Conservation (phyloP, 2,797 vertebrate genomes). For the Trachurus trachurus region DNA sequence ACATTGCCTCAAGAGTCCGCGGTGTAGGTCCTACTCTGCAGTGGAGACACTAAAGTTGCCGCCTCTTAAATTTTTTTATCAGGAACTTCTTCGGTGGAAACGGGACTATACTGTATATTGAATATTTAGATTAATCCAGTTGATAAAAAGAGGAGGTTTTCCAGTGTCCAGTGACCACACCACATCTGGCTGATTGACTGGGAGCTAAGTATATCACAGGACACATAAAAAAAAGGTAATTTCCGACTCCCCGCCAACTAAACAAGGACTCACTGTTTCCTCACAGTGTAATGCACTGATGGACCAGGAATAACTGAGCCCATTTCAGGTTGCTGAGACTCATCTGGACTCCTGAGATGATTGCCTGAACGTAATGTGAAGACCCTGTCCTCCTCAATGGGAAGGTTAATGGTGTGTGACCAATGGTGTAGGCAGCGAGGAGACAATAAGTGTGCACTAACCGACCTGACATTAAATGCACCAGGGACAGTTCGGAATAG, state of each 20-base stretch:
- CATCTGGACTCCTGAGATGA: constrained; percentile 9
- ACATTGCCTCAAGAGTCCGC: no score
- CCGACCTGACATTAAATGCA: constrained; percentile 20
- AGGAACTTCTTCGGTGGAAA: no score
- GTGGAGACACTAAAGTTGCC: no score
- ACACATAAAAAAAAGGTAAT: not conserved
- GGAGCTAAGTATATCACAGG: no score
- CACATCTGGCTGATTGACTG: not conserved
- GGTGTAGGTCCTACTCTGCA: no score
- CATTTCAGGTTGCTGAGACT: constrained; percentile 18
- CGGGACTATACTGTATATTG: no score
- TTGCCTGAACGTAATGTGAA: not conserved
- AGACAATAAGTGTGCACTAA: constrained; percentile 34
- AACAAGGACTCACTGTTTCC: constrained; percentile 8
- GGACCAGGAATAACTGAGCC: constrained; percentile 19
- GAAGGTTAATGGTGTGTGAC: constrained; percentile 54
- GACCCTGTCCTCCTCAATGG: not conserved
- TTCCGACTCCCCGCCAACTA: not conserved
- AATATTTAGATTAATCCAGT: no score
- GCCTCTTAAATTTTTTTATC: no score
- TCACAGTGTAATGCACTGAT: not conserved
- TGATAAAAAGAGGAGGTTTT: no score
- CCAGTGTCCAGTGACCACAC: no score
- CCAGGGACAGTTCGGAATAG: constrained; percentile 35
- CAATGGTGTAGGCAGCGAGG: not conserved